Conservation (phyloP, 2,113 vertebrate genomes). For the Aspiorhynchus laticeps region DNA sequence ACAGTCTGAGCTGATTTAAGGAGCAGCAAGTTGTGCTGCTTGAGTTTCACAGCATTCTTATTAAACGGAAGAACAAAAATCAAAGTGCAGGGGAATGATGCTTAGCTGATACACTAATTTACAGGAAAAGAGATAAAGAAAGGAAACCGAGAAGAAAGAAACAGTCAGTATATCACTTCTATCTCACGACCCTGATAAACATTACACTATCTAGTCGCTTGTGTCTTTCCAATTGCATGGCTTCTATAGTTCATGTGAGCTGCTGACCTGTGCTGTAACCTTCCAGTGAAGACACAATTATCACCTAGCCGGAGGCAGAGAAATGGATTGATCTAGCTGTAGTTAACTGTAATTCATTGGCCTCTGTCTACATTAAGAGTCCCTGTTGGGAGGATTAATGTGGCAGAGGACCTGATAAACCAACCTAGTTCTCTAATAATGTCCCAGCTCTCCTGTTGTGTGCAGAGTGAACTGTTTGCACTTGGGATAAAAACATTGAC, state of each 20-base stretch:
- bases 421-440: constrained; percentile 36
- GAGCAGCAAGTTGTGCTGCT: background rate
- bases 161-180: background rate
- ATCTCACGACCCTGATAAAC: background rate
- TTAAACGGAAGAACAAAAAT: background rate
- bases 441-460: background rate
- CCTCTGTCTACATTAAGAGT: constrained; percentile 41
- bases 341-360: constrained; percentile 46
- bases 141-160: background rate
- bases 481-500: background rate
- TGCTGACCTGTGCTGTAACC: constrained; percentile 32
- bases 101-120: background rate
- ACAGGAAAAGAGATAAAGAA: constrained; percentile 1
- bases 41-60: background rate
- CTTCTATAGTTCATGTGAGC: constrained; percentile 7
- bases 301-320: constrained; percentile 19
- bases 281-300: constrained; percentile 35
- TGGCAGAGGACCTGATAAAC: constrained; percentile 38
- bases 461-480: constrained; percentile 28
- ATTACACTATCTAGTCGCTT: constrained; percentile 1
- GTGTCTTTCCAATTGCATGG: background rate
- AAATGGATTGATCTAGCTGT: constrained; percentile 38
- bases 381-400: constrained; percentile 36
- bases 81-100: constrained; percentile 1
- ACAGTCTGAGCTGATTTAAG: background rate